Evolutionary conservation across 2,113 vertebrate genomes (phyloP).

Genomic region (Phocoena sinus): DNA sequence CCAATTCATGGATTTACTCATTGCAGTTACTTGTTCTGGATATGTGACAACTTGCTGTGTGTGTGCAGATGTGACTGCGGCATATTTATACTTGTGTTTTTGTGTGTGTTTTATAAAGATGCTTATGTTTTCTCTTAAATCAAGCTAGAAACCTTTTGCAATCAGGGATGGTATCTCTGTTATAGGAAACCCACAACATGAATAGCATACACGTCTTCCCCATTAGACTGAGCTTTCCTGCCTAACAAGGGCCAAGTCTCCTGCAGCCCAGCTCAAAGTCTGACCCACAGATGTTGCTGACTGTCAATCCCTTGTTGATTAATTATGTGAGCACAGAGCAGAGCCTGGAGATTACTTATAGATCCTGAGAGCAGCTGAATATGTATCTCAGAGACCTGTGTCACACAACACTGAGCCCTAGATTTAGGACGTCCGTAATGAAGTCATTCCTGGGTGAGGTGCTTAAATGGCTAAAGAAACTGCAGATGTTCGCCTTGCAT

Average conservation of each 20-base stretch:
- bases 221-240: neutral
- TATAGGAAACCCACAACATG: neutral
- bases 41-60: neutral
- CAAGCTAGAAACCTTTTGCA: neutral
- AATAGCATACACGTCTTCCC: neutral
- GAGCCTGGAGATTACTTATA: neutral
- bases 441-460: neutral
- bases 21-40: neutral
- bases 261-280: neutral
- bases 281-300: slow-evolving; percentile 12
- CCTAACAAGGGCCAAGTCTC: neutral
- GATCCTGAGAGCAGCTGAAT: neutral
- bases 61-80: neutral
- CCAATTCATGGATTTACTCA: neutral
- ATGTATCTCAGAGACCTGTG: slow-evolving; percentile 2
- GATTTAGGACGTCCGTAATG: neutral
- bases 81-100: neutral
- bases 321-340: neutral
- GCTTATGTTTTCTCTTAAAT: neutral
- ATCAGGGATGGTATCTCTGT: neutral
- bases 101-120: neutral
- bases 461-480: slow-evolving; percentile 27
- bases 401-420: neutral
- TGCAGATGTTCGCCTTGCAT: neutral
- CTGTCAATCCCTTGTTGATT: neutral